Evolutionary conservation across 1,140 invertebrate genomes (phyloP).

Genomic region (Triops cancriformis): DNA sequence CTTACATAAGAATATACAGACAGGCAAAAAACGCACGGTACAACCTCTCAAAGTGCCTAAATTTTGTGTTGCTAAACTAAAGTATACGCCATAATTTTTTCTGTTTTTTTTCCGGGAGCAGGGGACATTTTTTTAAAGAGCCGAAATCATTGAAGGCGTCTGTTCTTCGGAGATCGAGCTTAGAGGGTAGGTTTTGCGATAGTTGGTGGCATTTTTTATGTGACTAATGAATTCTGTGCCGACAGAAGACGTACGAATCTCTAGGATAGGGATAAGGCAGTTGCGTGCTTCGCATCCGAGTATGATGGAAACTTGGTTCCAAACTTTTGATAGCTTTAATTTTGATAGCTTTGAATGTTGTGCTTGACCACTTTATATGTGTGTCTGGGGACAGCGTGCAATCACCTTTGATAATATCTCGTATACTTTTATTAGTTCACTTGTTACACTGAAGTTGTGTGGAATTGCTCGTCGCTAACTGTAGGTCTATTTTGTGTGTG

Average conservation of each 20-base stretch:
- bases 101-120: background rate
- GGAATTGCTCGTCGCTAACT: background rate
- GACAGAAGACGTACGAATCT: too few relatives aligned
- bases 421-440: background rate
- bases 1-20: background rate
- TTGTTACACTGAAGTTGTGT: background rate
- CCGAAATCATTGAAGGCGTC: background rate
- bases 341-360: background rate
- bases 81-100: background rate
- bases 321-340: slow-evolving; percentile 6
- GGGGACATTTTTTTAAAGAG: background rate
- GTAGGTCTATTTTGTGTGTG: background rate
- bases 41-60: background rate
- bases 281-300: background rate
- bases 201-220: too few relatives aligned
- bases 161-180: background rate
- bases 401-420: background rate
- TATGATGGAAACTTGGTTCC: background rate
- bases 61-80: background rate
- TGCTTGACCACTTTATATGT: background rate
- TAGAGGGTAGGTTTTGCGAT: background rate
- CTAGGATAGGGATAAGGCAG: background rate
- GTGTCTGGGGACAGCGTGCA: slow-evolving; percentile 8
- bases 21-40: background rate
- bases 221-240: too few relatives aligned